Base-by-base conservation (phyloP, 2,113 vertebrate species). In the Grantiella picta region DNA sequence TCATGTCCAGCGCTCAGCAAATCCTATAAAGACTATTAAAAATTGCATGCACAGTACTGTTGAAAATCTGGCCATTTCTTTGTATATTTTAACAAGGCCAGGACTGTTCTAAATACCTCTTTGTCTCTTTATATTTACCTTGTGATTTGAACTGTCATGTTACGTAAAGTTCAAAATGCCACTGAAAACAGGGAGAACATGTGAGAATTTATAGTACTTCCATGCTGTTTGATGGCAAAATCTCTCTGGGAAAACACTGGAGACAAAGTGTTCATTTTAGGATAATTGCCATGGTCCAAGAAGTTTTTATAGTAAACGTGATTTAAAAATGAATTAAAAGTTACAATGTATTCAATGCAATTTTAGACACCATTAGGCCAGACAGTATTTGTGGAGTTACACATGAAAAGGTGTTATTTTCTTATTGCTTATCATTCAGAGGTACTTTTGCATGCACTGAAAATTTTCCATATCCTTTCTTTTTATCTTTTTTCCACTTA, bases 361-460 rank as follows among this genome's bases (percentile, higher is more conserved):
- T 95, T 97, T 96, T 86, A 97, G 17, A 95, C 68, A 94, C 61
- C 64, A 90, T 94, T 94, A 96, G 54, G 82, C 31, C 17, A 89
- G 80, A 53, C 52, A 69, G 57, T 90, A 94, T 79, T 87, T 94
- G 45, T 31, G 38, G 65, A 72, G 71, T 85, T 87, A 90, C 95
- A 86, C 83, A 93, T 76, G 64, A 29, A 79, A 89, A 93, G 44
- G 35, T 91, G 33, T 88, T 84, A 94, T 89, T 72, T 75, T 64
- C 42, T 78, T 78, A 60, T 72, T 88, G 28, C 66, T 69, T 88
- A 31, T 94, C 53, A 95, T 85, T 95, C 78, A 82, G 86, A 91
- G 42, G 27, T 89, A 77, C n/a, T 86, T 89, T 35, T 54, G 15
- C 5, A 9, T 44, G 84, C 47, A 64, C 11, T 72, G 40, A 75